Percentiles rank a stretch among this genome's conserved stretches.
phyloP scores from a whole-genome alignment of 2,797 vertebrate species.

The Epinephelus awoara region DNA sequence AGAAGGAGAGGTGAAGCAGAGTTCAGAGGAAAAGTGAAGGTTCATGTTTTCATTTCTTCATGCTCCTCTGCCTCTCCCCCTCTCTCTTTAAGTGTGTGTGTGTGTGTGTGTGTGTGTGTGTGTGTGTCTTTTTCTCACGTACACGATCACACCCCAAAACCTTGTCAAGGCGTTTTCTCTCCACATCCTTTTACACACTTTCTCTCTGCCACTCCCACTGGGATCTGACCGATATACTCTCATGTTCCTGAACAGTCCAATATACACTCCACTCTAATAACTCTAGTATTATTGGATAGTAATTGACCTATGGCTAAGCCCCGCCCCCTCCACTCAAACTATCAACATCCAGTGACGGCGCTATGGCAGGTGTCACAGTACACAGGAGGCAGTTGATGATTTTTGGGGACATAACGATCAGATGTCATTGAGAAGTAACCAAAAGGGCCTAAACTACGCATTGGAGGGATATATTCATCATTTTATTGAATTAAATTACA shows the following conservation, averaged over 20 bases:
- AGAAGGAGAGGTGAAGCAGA: slow-evolving; percentile 70
- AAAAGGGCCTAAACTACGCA: no score
- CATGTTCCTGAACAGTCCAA: slow-evolving; percentile 28
- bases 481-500: no score
- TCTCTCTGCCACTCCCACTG: slow-evolving; percentile 24
- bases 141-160: slow-evolving; percentile 69
- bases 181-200: slow-evolving; percentile 48
- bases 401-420: no score
- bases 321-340: no score
- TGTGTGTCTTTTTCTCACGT: slow-evolving; percentile 57
- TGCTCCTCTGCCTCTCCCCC: slow-evolving; percentile 61
- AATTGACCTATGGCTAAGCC: no score
- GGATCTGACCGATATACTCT: slow-evolving; percentile 47
- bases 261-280: background rate
- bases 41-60: slow-evolving; percentile 77
- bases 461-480: no score
- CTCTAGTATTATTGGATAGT: no score
- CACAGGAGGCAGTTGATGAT: no score
- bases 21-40: slow-evolving; percentile 77
- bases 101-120: slow-evolving; percentile 38
- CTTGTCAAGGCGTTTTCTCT: slow-evolving; percentile 66
- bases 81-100: slow-evolving; percentile 12
- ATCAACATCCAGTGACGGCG: no score
- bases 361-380: no score
- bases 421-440: no score